Evolutionary conservation across 2,888 invertebrate genomes (phyloP).

Genomic region (Dasysyrphus albostriatus): DNA sequence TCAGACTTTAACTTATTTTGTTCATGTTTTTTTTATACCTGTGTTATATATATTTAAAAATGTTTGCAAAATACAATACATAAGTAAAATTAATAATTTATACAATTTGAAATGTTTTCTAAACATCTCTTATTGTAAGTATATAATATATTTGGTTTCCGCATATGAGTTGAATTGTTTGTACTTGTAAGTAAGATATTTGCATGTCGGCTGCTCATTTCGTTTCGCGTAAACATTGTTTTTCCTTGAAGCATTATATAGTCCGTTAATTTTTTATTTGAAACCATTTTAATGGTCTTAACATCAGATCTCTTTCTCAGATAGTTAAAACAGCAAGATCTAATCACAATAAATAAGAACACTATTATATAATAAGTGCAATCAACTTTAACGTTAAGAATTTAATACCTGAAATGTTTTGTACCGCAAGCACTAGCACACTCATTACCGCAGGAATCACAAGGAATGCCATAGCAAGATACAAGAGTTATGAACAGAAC

Average conservation of each 20-base stretch:
- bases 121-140: constrained; percentile 22
- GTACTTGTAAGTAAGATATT: constrained; percentile 45
- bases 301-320: constrained; percentile 85
- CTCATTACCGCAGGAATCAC: constrained; percentile 88
- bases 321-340: constrained; percentile 89
- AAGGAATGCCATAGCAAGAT: constrained; percentile 83
- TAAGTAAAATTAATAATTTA: constrained; percentile 8
- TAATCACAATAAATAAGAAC: constrained; percentile 69
- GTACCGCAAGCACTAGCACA: constrained; percentile 88
- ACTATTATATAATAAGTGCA: not conserved
- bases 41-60: not conserved
- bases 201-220: constrained; percentile 72
- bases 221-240: constrained; percentile 80
- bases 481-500: constrained; percentile 64
- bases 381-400: constrained; percentile 14
- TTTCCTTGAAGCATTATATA: constrained; percentile 81
- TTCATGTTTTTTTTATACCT: not conserved
- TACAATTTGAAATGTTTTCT: constrained; percentile 22
- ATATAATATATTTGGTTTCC: constrained; percentile 19
- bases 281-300: constrained; percentile 79
- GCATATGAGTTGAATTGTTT: constrained; percentile 24
- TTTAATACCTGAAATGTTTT: constrained; percentile 85
- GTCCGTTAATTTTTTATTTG: constrained; percentile 81
- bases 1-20: not conserved
- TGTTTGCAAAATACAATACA: not conserved